Evolutionary conservation across 2,113 vertebrate species (phyloP).

Genomic region (Pungitius pungitius): DNA sequence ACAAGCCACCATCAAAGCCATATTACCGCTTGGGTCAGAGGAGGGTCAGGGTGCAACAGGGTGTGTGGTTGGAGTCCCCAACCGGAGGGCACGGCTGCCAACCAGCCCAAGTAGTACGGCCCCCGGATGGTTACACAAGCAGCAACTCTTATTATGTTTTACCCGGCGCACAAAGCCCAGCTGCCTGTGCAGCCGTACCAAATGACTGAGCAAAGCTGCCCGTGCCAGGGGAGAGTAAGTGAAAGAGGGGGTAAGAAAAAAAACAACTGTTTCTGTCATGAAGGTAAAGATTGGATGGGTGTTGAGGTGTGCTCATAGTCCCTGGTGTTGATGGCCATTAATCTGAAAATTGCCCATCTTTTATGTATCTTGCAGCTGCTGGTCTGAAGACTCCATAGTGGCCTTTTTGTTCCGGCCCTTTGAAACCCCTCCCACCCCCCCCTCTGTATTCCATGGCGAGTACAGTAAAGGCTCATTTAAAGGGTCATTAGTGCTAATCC

Average conservation of each 20-base stretch:
- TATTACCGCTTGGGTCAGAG: slow-evolving; percentile 76
- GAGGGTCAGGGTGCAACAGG: slow-evolving; percentile 73
- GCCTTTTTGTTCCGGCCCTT: slow-evolving; percentile 80
- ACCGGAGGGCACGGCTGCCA: slow-evolving; percentile 70
- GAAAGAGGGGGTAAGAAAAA: slow-evolving; percentile 11
- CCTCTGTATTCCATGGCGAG: slow-evolving; percentile 71
- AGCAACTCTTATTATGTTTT: slow-evolving; percentile 65
- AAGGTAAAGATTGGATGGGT: slow-evolving; percentile 69
- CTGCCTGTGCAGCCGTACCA: slow-evolving; percentile 54
- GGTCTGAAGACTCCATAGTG: slow-evolving; percentile 71
- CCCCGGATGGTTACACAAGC: slow-evolving; percentile 69
- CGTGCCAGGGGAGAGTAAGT: slow-evolving; percentile 32
- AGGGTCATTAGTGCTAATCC: slow-evolving; percentile 81
- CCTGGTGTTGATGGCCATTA: slow-evolving; percentile 74
- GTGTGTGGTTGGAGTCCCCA: slow-evolving; percentile 76
- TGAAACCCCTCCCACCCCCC: slow-evolving; percentile 71
- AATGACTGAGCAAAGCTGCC: slow-evolving; percentile 52
- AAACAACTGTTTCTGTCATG: slow-evolving; percentile 52
- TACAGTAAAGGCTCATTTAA: slow-evolving; percentile 79
- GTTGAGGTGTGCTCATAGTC: slow-evolving; percentile 71
- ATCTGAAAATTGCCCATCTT: slow-evolving; percentile 83
- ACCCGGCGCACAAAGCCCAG: slow-evolving; percentile 64
- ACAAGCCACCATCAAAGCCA: slow-evolving; percentile 78
- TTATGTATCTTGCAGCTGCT: slow-evolving; percentile 76
- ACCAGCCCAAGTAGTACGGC: slow-evolving; percentile 60